These are phyloP conservation scores for Cliona cf. orientalis DNA, from an alignment of 37 sponge, comb jelly and placozoan species.

Conservation along the genomic window DNA sequence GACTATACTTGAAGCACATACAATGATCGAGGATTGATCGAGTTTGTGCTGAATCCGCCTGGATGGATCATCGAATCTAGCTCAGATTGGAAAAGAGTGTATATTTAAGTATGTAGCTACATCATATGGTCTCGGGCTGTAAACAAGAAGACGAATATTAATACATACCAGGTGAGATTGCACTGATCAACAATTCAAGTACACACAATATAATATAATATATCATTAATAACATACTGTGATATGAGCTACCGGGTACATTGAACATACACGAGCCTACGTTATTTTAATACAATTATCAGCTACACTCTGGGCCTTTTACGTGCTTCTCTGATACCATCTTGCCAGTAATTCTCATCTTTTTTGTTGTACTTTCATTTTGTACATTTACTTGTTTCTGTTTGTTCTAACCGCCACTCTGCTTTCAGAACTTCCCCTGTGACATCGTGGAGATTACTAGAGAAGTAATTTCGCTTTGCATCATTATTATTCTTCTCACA, in stretches of 20 bases:
- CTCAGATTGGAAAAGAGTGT: no score
- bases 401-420: slow-evolving; percentile 20
- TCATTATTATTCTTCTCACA: slow-evolving; percentile 35
- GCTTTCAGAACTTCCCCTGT: slow-evolving; percentile 1
- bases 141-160: not conserved
- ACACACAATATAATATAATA: not conserved
- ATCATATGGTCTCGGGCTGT: no score
- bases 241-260: not conserved
- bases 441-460: slow-evolving; percentile 19
- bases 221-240: not conserved
- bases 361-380: slow-evolving; percentile 5
- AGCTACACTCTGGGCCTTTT: not conserved
- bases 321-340: not conserved
- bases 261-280: no score
- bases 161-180: no score
- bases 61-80: no score
- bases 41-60: no score
- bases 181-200: no score
- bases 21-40: no score
- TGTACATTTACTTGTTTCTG: not conserved
- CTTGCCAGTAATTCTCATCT: not conserved
- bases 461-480: slow-evolving; percentile 31
- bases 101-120: no score
- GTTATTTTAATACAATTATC: not conserved
- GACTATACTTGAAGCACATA: no score